Conservation (phyloP, 1,140 invertebrate genomes). For the Conus betulinus region DNA sequence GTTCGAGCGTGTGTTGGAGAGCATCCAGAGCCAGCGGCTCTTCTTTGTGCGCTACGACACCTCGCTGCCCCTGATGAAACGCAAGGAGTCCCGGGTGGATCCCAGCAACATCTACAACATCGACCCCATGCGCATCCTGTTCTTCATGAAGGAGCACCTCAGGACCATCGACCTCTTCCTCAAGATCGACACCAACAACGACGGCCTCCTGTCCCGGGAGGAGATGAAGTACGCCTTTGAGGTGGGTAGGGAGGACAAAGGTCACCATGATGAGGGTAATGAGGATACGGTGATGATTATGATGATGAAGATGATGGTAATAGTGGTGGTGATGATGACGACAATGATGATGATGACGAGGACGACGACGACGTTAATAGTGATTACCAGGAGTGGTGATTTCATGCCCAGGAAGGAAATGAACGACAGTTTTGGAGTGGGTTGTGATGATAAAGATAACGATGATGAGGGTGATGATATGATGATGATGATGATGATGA, state of each 20-base stretch:
- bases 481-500: too few species aligned
- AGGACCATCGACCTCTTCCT: slow-evolving; percentile 64
- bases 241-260: slow-evolving; percentile 28
- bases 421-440: not conserved
- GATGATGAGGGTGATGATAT: too few species aligned
- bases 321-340: too few species aligned
- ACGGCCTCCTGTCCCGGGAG: slow-evolving; percentile 47
- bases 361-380: too few species aligned
- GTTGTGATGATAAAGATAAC: not conserved
- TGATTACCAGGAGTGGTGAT: too few species aligned
- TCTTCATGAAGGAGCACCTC: slow-evolving; percentile 66
- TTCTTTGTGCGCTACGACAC: slow-evolving; percentile 57
- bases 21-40: slow-evolving; percentile 48
- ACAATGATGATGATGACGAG: too few species aligned
- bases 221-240: slow-evolving; percentile 65
- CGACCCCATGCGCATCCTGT: slow-evolving; percentile 63
- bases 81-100: slow-evolving; percentile 49
- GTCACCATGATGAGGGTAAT: not conserved
- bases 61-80: slow-evolving; percentile 51
- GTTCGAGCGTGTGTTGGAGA: slow-evolving; percentile 53
- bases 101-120: slow-evolving; percentile 62
- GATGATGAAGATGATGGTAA: not conserved
- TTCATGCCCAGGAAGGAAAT: too few species aligned
- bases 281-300: not conserved
- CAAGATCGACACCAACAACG: slow-evolving; percentile 59